Evolutionary conservation across 2,797 vertebrate species (phyloP).

Genomic region (Myripristis jacobus): DNA sequence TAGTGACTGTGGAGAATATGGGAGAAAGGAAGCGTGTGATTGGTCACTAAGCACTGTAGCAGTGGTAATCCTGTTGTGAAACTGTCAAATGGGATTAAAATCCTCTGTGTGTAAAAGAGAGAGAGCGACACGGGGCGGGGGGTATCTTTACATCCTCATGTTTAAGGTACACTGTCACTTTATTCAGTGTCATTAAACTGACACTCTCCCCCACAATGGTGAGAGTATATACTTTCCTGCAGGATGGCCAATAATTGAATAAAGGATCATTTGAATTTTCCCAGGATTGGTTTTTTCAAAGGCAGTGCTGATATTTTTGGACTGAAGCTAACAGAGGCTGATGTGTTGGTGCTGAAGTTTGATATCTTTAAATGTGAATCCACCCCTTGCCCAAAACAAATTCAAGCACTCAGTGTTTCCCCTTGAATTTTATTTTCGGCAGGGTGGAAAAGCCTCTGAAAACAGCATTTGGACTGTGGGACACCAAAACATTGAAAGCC

Average conservation of each 20-base stretch:
- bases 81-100: conserved; percentile 83
- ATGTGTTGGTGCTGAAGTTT: conserved; percentile 26
- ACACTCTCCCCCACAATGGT: conserved; percentile 27
- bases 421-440: conserved; percentile 1
- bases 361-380: conserved; percentile 30
- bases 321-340: conserved; percentile 10
- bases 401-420: neutral
- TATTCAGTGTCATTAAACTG: conserved; percentile 56
- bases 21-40: conserved; percentile 74
- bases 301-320: too few species aligned
- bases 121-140: conserved; percentile 33
- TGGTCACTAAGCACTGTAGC: conserved; percentile 71
- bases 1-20: conserved; percentile 69
- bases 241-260: neutral
- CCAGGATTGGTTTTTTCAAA: too few species aligned
- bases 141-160: conserved; percentile 50
- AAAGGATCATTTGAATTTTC: too few species aligned
- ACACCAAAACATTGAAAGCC: conserved; percentile 8
- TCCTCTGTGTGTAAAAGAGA: conserved; percentile 69
- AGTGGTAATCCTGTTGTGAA: conserved; percentile 83
- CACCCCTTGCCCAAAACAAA: neutral
- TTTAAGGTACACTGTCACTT: conserved; percentile 70
- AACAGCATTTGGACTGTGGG: conserved; percentile 29
- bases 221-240: conserved; percentile 18
- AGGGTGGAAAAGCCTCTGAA: conserved; percentile 25